Evolutionary conservation across 2,113 vertebrate genomes (phyloP).

Genomic region (Toxostoma redivivum): DNA sequence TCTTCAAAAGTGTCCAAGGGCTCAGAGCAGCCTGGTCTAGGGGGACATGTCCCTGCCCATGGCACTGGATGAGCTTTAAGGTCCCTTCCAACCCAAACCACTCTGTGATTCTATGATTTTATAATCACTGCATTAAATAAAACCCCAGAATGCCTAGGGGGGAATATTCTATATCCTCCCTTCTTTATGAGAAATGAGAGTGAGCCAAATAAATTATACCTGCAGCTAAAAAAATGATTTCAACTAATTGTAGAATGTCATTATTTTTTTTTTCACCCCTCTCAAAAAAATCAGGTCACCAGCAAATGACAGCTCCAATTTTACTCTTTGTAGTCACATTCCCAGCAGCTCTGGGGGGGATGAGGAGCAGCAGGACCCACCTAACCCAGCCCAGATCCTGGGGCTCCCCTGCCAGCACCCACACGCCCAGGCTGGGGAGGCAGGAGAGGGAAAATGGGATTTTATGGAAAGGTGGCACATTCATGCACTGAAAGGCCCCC

Average conservation of each 20-base stretch:
- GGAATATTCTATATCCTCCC: not conserved
- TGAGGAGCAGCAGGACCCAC: not conserved
- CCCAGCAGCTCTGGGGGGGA: not conserved
- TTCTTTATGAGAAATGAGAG: not conserved
- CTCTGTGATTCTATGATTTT: not conserved
- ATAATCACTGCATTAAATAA: not conserved
- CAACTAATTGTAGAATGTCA: not conserved
- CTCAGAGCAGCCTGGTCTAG: not conserved
- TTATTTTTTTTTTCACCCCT: not conserved
- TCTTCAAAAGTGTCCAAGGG: not conserved
- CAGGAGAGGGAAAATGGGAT: not conserved
- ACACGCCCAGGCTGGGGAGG: not conserved
- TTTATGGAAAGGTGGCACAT: rapidly evolving
- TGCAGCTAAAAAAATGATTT: not conserved
- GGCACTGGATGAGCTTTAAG: not conserved
- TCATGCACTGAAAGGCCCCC: not conserved
- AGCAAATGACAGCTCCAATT: not conserved
- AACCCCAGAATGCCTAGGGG: not conserved
- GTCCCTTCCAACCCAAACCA: not conserved
- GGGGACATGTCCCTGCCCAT: not conserved
- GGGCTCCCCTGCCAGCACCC: not conserved
- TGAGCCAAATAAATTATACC: not conserved
- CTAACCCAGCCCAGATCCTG: not conserved
- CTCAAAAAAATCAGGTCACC: conserved; percentile 1
- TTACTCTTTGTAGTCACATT: not conserved